Base-by-base conservation (phyloP, 2,797 vertebrate species). In the Enteromius fasciolatus region DNA sequence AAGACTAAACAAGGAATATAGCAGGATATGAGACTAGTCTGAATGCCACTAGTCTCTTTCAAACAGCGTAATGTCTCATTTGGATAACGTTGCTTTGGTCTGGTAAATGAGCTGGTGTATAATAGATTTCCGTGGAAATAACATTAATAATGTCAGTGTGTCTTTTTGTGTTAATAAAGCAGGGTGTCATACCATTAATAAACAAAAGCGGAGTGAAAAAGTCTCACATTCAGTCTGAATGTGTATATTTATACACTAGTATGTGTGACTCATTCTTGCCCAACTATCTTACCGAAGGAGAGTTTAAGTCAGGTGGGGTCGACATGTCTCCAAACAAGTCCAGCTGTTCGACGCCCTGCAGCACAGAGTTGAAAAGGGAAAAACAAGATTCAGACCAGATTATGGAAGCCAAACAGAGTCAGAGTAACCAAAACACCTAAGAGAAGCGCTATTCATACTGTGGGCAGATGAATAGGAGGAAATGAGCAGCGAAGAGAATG, bases 301-400 rank as follows among this genome's bases (percentile, higher is more conserved):
- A 93, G 92, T 90, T 95, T 85, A 98, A 92, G 91, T 99, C 97
- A 92, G 97, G 97, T 44, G 98, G 98, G 85, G 98, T 99, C 80
- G 98, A 97, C 95, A 99, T 98, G 94, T 94, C 97, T 92, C 98
- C 98, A 94, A 99, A 99, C 87, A 99, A 94, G 91, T 98, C 94
- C 92, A 96, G 95, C 92, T 98, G 97, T 86, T 97, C 95, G 90
- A 95, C 92, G 86, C 94, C 95, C 98, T 99, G 93, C 52, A 86
- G 41, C 36, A 76, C 85, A 88, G 69, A 87, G 83, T 80, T 64
- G n/a, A 23, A 75, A 72, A 78, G 73, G 83, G 69, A 28, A 67
- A 28, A 82, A 28, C 63, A 31, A 74, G 9, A 70, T 78, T 28
- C 68, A 78, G 8, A 80, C 72, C 23, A 69, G 15, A 75, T 23